These are phyloP conservation scores for Zoanthus sansibaricus DNA, from an alignment of 92 coral and sea anemone species.

Conservation along the genomic window DNA sequence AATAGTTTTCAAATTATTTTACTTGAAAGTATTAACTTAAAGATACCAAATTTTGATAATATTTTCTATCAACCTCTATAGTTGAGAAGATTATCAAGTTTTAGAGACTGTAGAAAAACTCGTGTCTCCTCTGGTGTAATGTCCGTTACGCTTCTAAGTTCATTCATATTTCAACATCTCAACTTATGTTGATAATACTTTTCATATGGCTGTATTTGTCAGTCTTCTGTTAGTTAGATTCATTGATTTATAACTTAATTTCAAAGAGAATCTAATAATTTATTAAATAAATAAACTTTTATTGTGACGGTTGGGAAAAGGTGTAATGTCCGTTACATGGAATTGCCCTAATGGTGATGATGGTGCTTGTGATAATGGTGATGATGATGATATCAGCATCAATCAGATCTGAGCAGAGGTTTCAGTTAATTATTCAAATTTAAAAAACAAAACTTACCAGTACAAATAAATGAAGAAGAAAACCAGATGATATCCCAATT, in stretches of 20 bases:
- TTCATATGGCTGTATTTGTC: not conserved
- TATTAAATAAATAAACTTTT: constrained; percentile 20
- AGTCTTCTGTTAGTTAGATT: constrained; percentile 2
- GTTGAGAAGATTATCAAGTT: constrained; percentile 25
- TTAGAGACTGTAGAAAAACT: constrained; percentile 20
- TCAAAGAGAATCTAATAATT: not conserved
- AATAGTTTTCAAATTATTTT: constrained; percentile 10
- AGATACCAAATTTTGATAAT: not conserved
- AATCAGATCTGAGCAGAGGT: too few species aligned
- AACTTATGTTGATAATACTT: not conserved
- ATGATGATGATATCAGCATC: too few species aligned
- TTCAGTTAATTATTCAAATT: too few species aligned
- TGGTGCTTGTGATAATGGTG: too few species aligned
- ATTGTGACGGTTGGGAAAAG: not conserved
- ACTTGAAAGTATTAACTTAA: constrained; percentile 2
- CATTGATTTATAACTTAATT: not conserved
- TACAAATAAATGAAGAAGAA: constrained; percentile 96
- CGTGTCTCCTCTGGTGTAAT: constrained; percentile 19
- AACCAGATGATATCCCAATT: constrained; percentile 92
- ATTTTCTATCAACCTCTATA: constrained; percentile 11
- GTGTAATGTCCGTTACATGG: not conserved
- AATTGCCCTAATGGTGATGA: too few species aligned
- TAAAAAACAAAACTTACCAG: constrained; percentile 67
- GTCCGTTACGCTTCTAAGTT: constrained; percentile 10
- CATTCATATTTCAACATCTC: not conserved